Evolutionary conservation across 2,113 vertebrate genomes (phyloP).

Genomic region (Tenebrosternarchus preto): DNA sequence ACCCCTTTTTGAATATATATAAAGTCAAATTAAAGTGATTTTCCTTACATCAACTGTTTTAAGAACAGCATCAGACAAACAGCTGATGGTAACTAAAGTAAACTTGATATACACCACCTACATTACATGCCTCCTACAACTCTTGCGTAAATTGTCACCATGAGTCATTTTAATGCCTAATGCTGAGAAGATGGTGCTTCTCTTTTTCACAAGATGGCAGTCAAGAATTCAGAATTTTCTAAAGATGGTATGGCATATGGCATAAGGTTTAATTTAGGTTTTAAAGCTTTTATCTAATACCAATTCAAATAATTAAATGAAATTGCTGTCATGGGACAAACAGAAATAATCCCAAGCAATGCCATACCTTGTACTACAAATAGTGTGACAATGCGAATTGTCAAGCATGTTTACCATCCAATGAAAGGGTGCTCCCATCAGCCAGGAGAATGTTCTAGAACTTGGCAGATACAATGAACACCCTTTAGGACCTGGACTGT

Average conservation of each 20-base stretch:
- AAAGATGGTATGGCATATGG: background rate
- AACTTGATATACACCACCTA: too few species aligned
- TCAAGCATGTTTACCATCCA: background rate
- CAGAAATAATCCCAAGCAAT: background rate
- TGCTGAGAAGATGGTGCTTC: too few species aligned
- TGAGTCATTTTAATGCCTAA: too few species aligned
- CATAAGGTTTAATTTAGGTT: background rate
- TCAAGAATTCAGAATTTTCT: background rate
- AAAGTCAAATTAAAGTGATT: too few species aligned
- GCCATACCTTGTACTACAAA: background rate
- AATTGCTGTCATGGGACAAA: background rate
- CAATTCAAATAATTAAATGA: background rate
- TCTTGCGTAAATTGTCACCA: too few species aligned
- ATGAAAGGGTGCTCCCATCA: background rate
- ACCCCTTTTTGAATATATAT: too few species aligned
- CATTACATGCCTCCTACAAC: too few species aligned
- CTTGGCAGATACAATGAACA: background rate
- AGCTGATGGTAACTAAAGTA: too few species aligned
- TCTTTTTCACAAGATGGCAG: slow-evolving; percentile 7
- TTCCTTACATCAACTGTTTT: too few species aligned
- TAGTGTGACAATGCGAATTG: background rate
- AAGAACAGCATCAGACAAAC: too few species aligned
- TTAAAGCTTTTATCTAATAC: background rate
- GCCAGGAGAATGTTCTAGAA: background rate
- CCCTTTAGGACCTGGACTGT: slow-evolving; percentile 5